Base-by-base conservation (phyloP, 2,113 vertebrate genomes). In the Phaethornis superciliosus region DNA sequence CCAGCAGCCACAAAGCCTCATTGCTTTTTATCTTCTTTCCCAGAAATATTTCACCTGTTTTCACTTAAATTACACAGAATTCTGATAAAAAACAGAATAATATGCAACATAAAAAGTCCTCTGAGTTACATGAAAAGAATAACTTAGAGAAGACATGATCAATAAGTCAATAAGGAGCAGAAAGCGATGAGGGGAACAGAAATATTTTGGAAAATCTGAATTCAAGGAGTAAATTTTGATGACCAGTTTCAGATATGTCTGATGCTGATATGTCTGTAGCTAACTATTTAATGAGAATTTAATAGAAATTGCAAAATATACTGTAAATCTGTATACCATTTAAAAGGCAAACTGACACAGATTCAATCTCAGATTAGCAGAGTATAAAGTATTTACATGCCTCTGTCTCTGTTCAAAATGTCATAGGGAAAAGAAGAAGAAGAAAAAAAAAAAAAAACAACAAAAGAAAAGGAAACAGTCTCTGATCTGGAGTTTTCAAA, bases 281-380 rank as follows among this genome's bases (percentile, higher is more conserved):
- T 96, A 96, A 97, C 93, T 96, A 89, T 96, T 96, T 97, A 97
- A 95, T 83, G 89, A 85, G 85, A 95, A 89, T 49, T 90, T 97
- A 96, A 96, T 93, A 59, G 62, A 85, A 96, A 97, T 97, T 96
- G 92, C 74, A 94, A 85, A 85, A 96, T 40, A 88, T 85, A 88
- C 89, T 92, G 79, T 64, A 95, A 97, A 96, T 93, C 82, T 81
- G 78, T 89, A 88, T 83, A 93, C 10, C 81, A 81, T 15, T 46
- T 54, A 72, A 83, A 27, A 95, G 85, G 80, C 63, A 95, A 80
- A 90, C 54, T 95, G 78, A 78, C 94, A 90, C 64, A 94, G 84
- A 95, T 78, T 84, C 71, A 63, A 85, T 91, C 93, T 95, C 24
- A 51, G 72, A 88, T 84, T 93, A 91, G 94, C 51, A 85, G 24